A percentile compares a stretch with the other conserved stretches of the same genome.
Conservation (phyloP, 2,888 invertebrate genomes). For the Muschampia plurimacula region DNA sequence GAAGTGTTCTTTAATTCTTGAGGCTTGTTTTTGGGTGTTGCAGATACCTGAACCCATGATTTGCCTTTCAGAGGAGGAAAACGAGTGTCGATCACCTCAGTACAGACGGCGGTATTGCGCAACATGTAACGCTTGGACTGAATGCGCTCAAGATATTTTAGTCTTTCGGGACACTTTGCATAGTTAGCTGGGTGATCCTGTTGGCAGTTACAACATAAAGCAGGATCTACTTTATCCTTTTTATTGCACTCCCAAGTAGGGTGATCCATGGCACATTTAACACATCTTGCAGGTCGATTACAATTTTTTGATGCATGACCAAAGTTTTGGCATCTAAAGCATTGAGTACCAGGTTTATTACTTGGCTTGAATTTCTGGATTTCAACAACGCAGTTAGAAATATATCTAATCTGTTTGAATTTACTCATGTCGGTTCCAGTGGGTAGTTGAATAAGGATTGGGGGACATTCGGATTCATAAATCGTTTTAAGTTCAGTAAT, state of each 20-base stretch:
- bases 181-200: constrained; percentile 41
- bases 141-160: neutral
- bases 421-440: constrained; percentile 35
- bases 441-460: constrained; percentile 25
- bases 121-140: neutral
- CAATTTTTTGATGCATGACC: constrained; percentile 43
- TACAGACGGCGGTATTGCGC: neutral
- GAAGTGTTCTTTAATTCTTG: neutral
- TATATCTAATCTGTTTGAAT: constrained; percentile 41
- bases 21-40: neutral
- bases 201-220: constrained; percentile 42
- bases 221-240: constrained; percentile 22
- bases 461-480: neutral
- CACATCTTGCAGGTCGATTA: constrained; percentile 39
- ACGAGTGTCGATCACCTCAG: neutral
- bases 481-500: neutral
- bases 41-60: neutral
- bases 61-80: neutral
- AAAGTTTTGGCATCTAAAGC: constrained; percentile 43
- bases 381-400: constrained; percentile 40
- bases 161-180: neutral
- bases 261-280: neutral
- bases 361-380: constrained; percentile 38
- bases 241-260: neutral
- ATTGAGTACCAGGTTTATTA: constrained; percentile 39